phyloP scores from a whole-genome alignment of 2,888 invertebrate genomes.

The Rotaria sp. region DNA sequence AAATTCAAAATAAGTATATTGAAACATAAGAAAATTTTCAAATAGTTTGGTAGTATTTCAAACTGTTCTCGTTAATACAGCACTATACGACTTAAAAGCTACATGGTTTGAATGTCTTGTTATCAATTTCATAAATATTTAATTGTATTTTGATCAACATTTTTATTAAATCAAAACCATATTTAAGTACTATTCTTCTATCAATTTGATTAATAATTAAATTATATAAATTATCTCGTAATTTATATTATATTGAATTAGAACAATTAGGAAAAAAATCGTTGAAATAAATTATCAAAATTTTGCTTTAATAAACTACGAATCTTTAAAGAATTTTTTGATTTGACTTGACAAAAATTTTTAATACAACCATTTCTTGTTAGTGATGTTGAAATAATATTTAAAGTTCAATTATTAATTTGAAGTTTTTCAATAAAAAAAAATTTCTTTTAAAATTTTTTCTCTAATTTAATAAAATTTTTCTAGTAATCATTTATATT shows the following conservation, averaged over 20 bases:
- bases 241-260: not conserved
- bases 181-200: not conserved
- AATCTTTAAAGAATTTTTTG: not conserved
- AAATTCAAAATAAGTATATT: not conserved
- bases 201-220: not conserved
- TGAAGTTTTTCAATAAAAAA: not conserved
- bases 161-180: not conserved
- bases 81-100: not conserved
- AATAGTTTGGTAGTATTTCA: not conserved
- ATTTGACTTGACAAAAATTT: not conserved
- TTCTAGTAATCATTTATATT: not conserved
- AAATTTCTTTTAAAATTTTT: not conserved
- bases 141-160: not conserved
- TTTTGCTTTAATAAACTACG: not conserved
- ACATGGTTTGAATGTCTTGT: not conserved
- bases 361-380: not conserved
- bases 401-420: not conserved
- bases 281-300: not conserved
- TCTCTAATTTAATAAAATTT: not conserved
- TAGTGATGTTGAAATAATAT: not conserved
- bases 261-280: not conserved
- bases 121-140: not conserved
- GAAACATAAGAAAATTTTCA: not conserved
- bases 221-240: not conserved
- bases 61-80: not conserved